phyloP scores from a whole-genome alignment of 2,888 invertebrate species.

The Chironomus tentans region DNA sequence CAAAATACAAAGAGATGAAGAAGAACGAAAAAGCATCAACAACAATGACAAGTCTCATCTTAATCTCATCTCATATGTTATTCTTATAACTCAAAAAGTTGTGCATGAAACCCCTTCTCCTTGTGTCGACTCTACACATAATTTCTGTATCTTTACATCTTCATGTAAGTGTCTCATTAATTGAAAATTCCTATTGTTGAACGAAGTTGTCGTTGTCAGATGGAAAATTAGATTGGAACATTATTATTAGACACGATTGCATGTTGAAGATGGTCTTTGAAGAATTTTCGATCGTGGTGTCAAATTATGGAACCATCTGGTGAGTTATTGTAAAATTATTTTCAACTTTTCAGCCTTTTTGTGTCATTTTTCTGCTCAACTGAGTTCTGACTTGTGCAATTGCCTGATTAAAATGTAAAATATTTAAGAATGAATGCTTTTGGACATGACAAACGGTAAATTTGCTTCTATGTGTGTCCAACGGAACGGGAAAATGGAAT shows the following conservation, averaged over 20 bases:
- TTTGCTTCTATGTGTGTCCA: not conserved
- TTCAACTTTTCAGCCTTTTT: not conserved
- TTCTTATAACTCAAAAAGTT: no score
- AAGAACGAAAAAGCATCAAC: no score
- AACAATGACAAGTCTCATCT: no score
- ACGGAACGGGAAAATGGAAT: not conserved
- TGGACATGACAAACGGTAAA: not conserved
- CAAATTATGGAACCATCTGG: conserved; percentile 7
- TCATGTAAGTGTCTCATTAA: conserved; percentile 11
- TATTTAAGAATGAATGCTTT: not conserved
- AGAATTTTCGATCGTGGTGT: not conserved
- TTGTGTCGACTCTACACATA: no score
- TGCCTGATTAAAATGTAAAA: not conserved
- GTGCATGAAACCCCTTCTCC: no score
- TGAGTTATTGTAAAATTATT: not conserved
- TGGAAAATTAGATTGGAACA: conserved; percentile 8
- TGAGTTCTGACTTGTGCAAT: conserved; percentile 1
- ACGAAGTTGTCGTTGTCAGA: conserved; percentile 20
- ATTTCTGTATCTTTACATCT: not conserved
- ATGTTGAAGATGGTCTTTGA: no score
- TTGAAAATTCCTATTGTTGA: conserved; percentile 16
- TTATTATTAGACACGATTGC: not conserved
- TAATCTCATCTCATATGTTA: no score
- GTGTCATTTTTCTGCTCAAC: conserved; percentile 22
- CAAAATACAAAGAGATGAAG: no score